Evolutionary conservation across 2,888 invertebrate genomes (phyloP).

Genomic region (Acronicta leporina): DNA sequence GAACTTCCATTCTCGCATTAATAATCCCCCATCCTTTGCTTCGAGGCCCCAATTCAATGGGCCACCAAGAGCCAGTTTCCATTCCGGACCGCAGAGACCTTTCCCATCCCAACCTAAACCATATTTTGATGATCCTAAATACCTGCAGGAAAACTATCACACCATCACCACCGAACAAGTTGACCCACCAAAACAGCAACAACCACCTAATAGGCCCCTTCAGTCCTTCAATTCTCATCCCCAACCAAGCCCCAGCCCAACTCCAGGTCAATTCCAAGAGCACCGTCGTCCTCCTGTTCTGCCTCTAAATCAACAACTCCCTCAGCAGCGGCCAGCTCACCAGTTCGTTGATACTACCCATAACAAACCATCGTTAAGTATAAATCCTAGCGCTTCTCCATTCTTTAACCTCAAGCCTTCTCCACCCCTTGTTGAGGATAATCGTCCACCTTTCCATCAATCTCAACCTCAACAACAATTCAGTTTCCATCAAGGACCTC

Average conservation of each 20-base stretch:
- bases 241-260: constrained; percentile 74
- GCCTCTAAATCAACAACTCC: constrained; percentile 83
- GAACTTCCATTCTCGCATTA: constrained; percentile 71
- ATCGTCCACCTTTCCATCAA: constrained; percentile 79
- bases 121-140: constrained; percentile 86
- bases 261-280: constrained; percentile 76
- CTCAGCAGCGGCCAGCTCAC: constrained; percentile 81
- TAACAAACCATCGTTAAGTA: constrained; percentile 76
- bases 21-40: constrained; percentile 71
- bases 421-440: constrained; percentile 80
- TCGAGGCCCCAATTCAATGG: constrained; percentile 78
- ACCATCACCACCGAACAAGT: constrained; percentile 86
- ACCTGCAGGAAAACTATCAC: constrained; percentile 87
- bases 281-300: constrained; percentile 75
- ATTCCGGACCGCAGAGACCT: constrained; percentile 88
- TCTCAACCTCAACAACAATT: constrained; percentile 79
- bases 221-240: constrained; percentile 74
- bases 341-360: constrained; percentile 77
- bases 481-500: constrained; percentile 83
- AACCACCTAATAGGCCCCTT: constrained; percentile 72
- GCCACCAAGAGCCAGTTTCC: constrained; percentile 80
- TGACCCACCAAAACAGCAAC: constrained; percentile 81
- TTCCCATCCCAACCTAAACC: constrained; percentile 80
- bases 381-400: constrained; percentile 77
- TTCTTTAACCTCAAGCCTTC: constrained; percentile 84